Evolutionary conservation across 2,888 invertebrate species (phyloP), one percentile per base, ranked within the genome.

Genomic region (Aromia moschata): DNA sequence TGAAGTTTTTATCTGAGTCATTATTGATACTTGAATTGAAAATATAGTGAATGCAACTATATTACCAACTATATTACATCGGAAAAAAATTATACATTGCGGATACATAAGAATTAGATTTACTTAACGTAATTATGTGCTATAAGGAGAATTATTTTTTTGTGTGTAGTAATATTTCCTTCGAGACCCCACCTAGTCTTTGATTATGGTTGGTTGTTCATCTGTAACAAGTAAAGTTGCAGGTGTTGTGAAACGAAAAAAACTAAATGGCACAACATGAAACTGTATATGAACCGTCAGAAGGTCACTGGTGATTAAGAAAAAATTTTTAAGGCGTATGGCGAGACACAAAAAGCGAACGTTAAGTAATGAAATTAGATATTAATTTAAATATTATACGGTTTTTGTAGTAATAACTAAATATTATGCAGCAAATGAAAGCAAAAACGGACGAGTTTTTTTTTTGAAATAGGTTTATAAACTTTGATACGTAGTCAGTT

Each of bases 381-480:
- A 33, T 33, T 33, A 33, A 33, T 33, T 33, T 33, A 33, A 33
- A 33, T 33, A 33, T 40, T 40, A 9, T 14, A 40, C 20, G 17
- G 18, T 44, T 44, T 25, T 25, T 18, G 44, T 44, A 44, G 18
- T 44, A 44, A 44, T 44, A 44, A 20, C 7, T 44, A 12, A 44
- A 44, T 18, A 44, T 20, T 44, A 17, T 20, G 44, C 44, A 18
- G 11, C n/a, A n/a, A 11, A 11, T 10, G 33, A 2, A 11, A 2
- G 11, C 33, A 33, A 33, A 33, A 33, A 33, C 3, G 10, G 33
- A 10, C 2, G 3, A 11, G 33, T 7, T 7, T 11, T 33, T 7
- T 33, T 10, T 7, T 11, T 10, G 2, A 33, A 33, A 33, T n/a
- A 33, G 33, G 33, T 33, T 11, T 33, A 33, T 11, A 33, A 33